Base-by-base conservation (phyloP, 2,113 vertebrate species). In the Anarhynchus alexandrinus region DNA sequence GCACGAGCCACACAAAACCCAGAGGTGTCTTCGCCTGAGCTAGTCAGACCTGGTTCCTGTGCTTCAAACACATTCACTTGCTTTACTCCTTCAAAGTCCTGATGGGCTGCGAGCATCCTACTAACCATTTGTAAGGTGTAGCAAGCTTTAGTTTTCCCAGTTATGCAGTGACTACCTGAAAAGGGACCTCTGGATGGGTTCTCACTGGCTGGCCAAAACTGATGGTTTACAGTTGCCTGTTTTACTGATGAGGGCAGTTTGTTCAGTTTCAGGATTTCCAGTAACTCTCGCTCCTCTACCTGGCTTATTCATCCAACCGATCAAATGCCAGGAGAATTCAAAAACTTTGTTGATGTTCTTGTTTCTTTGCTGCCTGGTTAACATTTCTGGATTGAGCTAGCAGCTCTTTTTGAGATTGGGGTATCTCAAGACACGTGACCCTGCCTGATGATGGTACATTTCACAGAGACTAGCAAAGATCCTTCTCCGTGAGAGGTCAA, bases 181-280 rank as follows among this genome's bases (percentile, higher is more conserved):
- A 77, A 89, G 59, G 4, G 10, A 11, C 15, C 6, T 81, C 62
- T 65, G 54, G n/a, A 11, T 27, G n/a, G 14, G 15, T 40, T 62
- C 32, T 43, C 15, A 15, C 9, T 40, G 17, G 5, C 17, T 30
- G 34, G 22, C 23, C 57, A 80, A 78, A 78, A n/a, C 40, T 23
- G 54, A 30, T 7, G 4, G 5, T 0, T 1, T 11, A 29, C 11
- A 52, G 16, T 16, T 1, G 0, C 11, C 5, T 3, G 0, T 23
- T 51, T 58, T 40, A 59, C 42, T 4, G 2, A 6, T 0, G 0
- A 36, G 7, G 7, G 4, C 4, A 29, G 10, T 67, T 80, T 16
- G 26, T 17, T 82, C n/a, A 6, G 0, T 61, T 81, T 87, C 62
- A 81, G 20, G 14, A 15, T 73, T 78, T 84, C 23, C 11, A 25